Percentiles rank a stretch among this genome's conserved stretches.
phyloP scores from a whole-genome alignment of 1,140 invertebrate species.

The Drosophila novamexicana region DNA sequence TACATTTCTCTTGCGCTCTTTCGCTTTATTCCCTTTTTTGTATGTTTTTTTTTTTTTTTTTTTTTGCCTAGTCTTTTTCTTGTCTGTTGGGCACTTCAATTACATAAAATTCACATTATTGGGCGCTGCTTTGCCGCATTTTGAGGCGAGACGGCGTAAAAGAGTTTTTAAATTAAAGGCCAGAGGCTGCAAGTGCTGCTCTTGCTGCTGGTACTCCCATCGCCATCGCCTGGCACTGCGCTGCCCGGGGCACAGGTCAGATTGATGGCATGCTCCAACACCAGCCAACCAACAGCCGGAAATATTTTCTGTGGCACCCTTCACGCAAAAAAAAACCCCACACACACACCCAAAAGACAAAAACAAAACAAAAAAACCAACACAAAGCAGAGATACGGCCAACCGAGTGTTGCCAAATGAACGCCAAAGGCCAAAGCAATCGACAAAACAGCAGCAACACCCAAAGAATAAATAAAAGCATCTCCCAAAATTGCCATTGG shows the following conservation, averaged over 20 bases:
- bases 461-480: conserved; percentile 37
- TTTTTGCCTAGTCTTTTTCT: not conserved
- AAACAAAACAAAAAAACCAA: conserved; percentile 19
- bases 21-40: conserved; percentile 32
- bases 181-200: conserved; percentile 62
- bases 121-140: conserved; percentile 58
- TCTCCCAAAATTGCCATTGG: not conserved
- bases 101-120: conserved; percentile 83
- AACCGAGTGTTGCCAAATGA: conserved; percentile 78
- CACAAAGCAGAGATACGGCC: conserved; percentile 57
- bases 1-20: conserved; percentile 71
- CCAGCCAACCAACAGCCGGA: conserved; percentile 62
- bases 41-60: conserved; percentile 3
- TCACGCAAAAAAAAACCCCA: conserved; percentile 6
- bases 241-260: conserved; percentile 70
- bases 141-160: conserved; percentile 79
- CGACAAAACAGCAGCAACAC: conserved; percentile 57
- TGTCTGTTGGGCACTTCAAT: conserved; percentile 73
- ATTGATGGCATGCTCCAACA: conserved; percentile 76
- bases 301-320: conserved; percentile 64
- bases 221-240: conserved; percentile 22
- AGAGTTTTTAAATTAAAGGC: conserved; percentile 83
- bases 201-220: conserved; percentile 19
- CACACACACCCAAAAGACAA: conserved; percentile 11
- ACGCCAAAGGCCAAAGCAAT: conserved; percentile 80